Evolutionary conservation across 1,140 invertebrate genomes (phyloP), one percentile per base, ranked within the genome.

Genomic region (Drosophila kanapiae): DNA sequence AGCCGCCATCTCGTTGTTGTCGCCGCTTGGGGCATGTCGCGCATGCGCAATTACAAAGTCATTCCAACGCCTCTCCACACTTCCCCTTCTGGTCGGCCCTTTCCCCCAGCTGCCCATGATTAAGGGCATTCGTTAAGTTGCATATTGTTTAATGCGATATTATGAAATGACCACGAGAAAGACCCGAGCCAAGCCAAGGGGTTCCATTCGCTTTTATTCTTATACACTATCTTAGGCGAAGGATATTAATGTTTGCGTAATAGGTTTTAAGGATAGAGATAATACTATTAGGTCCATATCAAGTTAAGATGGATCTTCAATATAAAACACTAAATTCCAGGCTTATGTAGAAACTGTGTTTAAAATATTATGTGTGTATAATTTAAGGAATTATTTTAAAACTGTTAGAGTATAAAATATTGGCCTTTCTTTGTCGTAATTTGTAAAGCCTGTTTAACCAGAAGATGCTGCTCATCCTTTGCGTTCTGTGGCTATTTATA

Each of bases 1-100:
- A 51, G 48, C 83, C 83, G 83, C 67, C 80, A 37, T 37, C 65
- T 43, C 45, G 65, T 37, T 64, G 65, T 51, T 64, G 47, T 45
- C 68, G 74, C 59, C 45, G 74, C 75, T 61, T 78, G 78, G 61
- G 45, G 82, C 82, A 85, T 85, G 82, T 85, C 69, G 82, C 84
- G 84, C 83, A 87, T 88, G 84, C 84, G 84, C 83, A 88, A 87
- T 88, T 88, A 80, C 80, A 72, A 64, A 78, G 75, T 60, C 75
- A 76, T 76, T 76, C 38, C 75, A 38, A 38, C 51, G 49, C 69
- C 65, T 69, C 43, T 18, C 23, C 40, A 4, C 18, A 11, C 33
- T 6, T 8, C 45, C 29, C 61, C 61, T 16, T 35, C 23, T 42
- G 16, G 38, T 27, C 57, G 40, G 23, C 60, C 53, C 38, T 40